A percentile compares a stretch with the other conserved stretches of the same genome.
Conservation (phyloP, 2,797 vertebrate species). For the Eutrigla gurnardus region DNA sequence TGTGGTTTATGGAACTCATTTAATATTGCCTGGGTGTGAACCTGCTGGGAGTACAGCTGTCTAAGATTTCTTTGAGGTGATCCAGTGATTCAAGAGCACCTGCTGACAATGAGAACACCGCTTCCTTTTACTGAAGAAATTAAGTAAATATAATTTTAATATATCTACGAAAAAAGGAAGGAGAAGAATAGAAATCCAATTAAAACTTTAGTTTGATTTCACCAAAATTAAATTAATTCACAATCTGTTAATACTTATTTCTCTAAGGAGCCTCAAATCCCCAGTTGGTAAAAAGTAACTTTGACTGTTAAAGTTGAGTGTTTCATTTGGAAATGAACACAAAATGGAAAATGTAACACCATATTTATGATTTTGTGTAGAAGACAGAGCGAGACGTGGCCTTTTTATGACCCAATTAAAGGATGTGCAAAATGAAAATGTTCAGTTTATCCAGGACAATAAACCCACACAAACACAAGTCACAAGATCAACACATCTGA, state of each 20-base stretch:
- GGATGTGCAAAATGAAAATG: too few relatives aligned
- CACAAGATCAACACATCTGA: background rate
- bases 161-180: conserved; percentile 19
- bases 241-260: conserved; percentile 31
- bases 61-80: conserved; percentile 23
- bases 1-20: conserved; percentile 20
- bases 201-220: conserved; percentile 39
- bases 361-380: background rate
- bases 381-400: background rate
- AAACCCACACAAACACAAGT: background rate
- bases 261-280: conserved; percentile 18
- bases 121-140: conserved; percentile 16
- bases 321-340: background rate
- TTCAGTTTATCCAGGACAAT: background rate
- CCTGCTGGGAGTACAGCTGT: conserved; percentile 36
- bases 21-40: conserved; percentile 12
- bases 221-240: conserved; percentile 35
- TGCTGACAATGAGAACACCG: conserved; percentile 26
- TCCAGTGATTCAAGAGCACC: conserved; percentile 29
- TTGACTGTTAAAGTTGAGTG: conserved; percentile 6
- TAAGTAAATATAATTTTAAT: conserved; percentile 32
- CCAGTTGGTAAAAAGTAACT: conserved; percentile 1
- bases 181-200: conserved; percentile 39
- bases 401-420: background rate
- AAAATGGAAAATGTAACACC: background rate